Evolutionary conservation across 2,888 invertebrate species (phyloP), one percentile per base, ranked within the genome.

Genomic region (Halictus ligatus): DNA sequence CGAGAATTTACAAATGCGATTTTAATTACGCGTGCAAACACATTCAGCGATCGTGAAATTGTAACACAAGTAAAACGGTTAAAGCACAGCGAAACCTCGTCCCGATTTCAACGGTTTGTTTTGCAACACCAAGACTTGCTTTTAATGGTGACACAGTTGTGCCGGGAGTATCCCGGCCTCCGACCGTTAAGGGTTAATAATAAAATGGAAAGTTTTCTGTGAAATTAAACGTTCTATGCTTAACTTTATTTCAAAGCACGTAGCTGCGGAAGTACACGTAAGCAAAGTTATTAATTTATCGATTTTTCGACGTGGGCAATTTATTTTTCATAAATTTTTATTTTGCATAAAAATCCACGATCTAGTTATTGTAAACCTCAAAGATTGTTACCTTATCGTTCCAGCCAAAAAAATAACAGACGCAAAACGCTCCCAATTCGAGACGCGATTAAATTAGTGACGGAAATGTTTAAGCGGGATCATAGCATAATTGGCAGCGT

Each of bases 401-500:
- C 29, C 29, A 2, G 29, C 29, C 29, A 29, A 29, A 35, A 35
- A 35, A 3, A 35, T 3, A 35, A 35, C n/a, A 12, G 64, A 7
- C 12, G 12, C 6, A 1, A 40, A 12, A 75, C 18, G 40, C n/a
- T 50, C 71, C 25, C 18, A 29, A 29, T 18, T n/a, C 46, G 21
- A 18, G 64, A n/a, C 25, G 21, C 15, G 46, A 15, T 35, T 2
- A n/a, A 60, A 15, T 43, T 15, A 15, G 21, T 0, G n/a, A 25
- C 15, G 40, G n/a, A 35, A 54, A 72, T 75, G 75, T 72, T 48
- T 29, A 10, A n/a, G 21, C 13, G 18, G 29, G 21, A 43, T 25
- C 40, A n/a, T 80, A 60, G 78, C 5, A 29, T 48, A 69, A 75
- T 84, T 69, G 73, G 80, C 76, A 58, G 46, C 8, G 12, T 46